Evolutionary conservation across 2,888 invertebrate species (phyloP).

Genomic region (Micoletzkya japonica): DNA sequence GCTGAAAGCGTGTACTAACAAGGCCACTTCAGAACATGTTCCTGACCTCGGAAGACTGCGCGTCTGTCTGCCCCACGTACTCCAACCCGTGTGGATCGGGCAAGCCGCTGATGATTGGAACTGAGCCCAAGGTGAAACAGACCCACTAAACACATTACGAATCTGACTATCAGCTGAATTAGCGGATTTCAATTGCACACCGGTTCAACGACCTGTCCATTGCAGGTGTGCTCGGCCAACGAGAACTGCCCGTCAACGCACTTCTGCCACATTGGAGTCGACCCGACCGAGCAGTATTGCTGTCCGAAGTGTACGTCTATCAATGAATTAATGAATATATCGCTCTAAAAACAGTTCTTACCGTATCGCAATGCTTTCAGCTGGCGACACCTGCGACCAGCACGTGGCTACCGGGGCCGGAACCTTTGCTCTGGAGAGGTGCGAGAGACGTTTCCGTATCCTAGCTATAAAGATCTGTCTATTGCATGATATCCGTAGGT

Average conservation of each 20-base stretch:
- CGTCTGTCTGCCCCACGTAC: constrained; percentile 53
- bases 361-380: neutral
- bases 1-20: neutral
- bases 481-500: neutral
- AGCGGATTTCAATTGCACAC: too few species aligned
- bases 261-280: constrained; percentile 60
- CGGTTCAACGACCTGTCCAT: neutral
- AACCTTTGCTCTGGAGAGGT: constrained; percentile 17
- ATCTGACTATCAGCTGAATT: too few species aligned
- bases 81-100: constrained; percentile 58
- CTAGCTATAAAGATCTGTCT: neutral
- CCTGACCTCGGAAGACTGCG: constrained; percentile 58
- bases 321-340: constrained; percentile 5
- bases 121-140: constrained; percentile 38
- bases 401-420: constrained; percentile 1
- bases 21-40: constrained; percentile 60
- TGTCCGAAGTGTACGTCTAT: constrained; percentile 57
- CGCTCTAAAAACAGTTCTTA: neutral
- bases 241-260: constrained; percentile 60
- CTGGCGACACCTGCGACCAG: constrained; percentile 24
- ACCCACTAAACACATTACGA: too few species aligned
- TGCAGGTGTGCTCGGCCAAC: constrained; percentile 41
- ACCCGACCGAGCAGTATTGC: constrained; percentile 54
- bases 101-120: constrained; percentile 46
- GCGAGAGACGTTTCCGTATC: neutral